Percentiles rank a stretch among this genome's conserved stretches.
Evolutionary conservation across 1,140 invertebrate genomes (phyloP).

Genomic region (Ips nitidus): DNA sequence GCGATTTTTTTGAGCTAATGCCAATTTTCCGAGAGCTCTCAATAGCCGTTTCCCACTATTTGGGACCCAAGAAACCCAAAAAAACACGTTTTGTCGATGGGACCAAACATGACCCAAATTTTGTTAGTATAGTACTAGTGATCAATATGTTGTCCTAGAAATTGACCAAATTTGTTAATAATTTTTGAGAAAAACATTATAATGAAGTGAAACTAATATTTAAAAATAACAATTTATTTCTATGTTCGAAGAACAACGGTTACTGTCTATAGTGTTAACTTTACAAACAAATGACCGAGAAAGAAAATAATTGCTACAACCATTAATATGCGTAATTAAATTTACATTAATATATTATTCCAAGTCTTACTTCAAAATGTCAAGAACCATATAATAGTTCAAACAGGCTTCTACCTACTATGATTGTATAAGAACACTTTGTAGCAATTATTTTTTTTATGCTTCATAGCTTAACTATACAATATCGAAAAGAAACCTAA

Average conservation of each 20-base stretch:
- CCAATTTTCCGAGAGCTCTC: too few species aligned
- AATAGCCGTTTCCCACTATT: too few species aligned
- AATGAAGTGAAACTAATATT: background rate
- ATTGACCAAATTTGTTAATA: too few species aligned
- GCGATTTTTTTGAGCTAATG: too few species aligned
- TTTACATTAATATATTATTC: background rate
- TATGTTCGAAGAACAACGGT: conserved; percentile 42
- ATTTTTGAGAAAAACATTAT: too few species aligned
- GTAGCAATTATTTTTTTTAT: conserved; percentile 3
- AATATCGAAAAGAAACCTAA: conserved; percentile 10
- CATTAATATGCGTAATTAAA: background rate
- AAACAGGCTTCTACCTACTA: background rate
- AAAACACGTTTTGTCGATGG: too few species aligned
- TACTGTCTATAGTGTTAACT: conserved; percentile 40
- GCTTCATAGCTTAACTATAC: background rate
- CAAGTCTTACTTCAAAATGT: background rate
- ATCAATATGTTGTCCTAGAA: too few species aligned
- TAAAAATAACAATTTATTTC: conserved; percentile 47
- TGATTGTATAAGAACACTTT: background rate
- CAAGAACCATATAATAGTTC: conserved; percentile 15
- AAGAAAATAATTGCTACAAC: conserved; percentile 1
- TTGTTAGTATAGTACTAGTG: too few species aligned
- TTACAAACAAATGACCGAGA: conserved; percentile 19
- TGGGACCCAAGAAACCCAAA: too few species aligned
- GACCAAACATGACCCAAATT: too few species aligned